Evolutionary conservation across 2,888 invertebrate genomes (phyloP).

Genomic region (Drosophila yooni): DNA sequence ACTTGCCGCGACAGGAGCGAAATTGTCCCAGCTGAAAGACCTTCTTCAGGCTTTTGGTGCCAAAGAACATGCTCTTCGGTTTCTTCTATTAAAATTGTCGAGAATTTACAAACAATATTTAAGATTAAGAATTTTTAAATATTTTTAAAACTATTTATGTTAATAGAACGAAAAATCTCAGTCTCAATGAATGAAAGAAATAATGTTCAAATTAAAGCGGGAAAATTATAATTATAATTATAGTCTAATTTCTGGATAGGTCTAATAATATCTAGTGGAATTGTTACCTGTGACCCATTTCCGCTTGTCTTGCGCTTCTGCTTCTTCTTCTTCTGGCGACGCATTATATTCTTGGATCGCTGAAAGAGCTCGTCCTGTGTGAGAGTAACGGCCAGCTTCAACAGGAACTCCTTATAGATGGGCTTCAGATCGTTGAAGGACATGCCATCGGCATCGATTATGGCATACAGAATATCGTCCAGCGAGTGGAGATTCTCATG

Average conservation of each 20-base stretch:
- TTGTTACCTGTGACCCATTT: conserved; percentile 69
- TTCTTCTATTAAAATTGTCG: conserved; percentile 85
- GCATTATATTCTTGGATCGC: conserved; percentile 95
- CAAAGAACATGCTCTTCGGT: conserved; percentile 87
- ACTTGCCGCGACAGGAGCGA: conserved; percentile 83
- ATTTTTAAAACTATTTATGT: not conserved
- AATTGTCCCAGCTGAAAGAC: conserved; percentile 87
- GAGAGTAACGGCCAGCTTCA: conserved; percentile 94
- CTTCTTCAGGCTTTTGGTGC: conserved; percentile 87
- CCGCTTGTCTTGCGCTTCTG: conserved; percentile 86
- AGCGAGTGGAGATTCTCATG: conserved; percentile 95
- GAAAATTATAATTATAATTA: no score
- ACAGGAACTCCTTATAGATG: conserved; percentile 94
- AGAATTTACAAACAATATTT: not conserved
- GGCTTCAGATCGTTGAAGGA: conserved; percentile 96
- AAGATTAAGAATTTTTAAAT: not conserved
- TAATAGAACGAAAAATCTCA: no score
- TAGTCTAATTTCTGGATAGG: not conserved
- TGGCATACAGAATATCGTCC: conserved; percentile 94
- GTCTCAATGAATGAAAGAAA: no score
- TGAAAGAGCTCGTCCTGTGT: conserved; percentile 97
- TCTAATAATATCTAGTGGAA: not conserved
- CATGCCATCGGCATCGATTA: conserved; percentile 96
- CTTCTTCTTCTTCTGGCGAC: conserved; percentile 91
- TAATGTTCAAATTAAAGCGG: no score